phyloP scores from a whole-genome alignment of 1,140 invertebrate species.

The Drusus annulatus region DNA sequence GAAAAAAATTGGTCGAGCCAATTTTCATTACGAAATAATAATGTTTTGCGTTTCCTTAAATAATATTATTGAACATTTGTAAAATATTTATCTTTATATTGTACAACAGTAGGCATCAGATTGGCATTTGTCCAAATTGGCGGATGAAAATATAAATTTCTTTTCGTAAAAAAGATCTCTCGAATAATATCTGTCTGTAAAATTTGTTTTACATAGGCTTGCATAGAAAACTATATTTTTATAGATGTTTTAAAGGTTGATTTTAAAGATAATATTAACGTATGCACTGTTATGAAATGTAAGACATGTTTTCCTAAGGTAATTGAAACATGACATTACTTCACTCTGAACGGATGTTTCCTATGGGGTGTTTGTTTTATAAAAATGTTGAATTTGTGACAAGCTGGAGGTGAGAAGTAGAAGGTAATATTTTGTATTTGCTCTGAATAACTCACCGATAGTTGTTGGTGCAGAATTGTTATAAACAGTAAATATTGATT shows the following conservation, averaged over 20 bases:
- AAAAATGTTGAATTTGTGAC: conserved; percentile 4
- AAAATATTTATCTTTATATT: conserved; percentile 9
- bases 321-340: not conserved
- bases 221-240: too few relatives aligned
- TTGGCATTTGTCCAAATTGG: conserved; percentile 1
- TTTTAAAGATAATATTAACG: too few relatives aligned
- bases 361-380: not conserved
- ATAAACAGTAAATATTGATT: conserved; percentile 10
- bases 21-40: conserved; percentile 22
- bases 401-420: not conserved
- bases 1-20: conserved; percentile 4
- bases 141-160: not conserved
- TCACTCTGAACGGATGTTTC: not conserved
- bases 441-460: not conserved
- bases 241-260: too few relatives aligned
- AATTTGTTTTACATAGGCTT: too few relatives aligned
- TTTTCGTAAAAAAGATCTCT: not conserved
- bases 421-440: conserved; percentile 1
- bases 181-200: too few relatives aligned
- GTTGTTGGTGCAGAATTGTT: not conserved
- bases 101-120: conserved; percentile 22
- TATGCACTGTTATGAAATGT: too few relatives aligned
- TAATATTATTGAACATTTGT: conserved; percentile 22
- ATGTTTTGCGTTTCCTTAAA: conserved; percentile 25
- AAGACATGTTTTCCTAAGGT: too few relatives aligned